A percentile compares a stretch with the other conserved stretches of the same genome.
Conservation (phyloP, 2,797 vertebrate genomes). For the Numenius phaeopus region DNA sequence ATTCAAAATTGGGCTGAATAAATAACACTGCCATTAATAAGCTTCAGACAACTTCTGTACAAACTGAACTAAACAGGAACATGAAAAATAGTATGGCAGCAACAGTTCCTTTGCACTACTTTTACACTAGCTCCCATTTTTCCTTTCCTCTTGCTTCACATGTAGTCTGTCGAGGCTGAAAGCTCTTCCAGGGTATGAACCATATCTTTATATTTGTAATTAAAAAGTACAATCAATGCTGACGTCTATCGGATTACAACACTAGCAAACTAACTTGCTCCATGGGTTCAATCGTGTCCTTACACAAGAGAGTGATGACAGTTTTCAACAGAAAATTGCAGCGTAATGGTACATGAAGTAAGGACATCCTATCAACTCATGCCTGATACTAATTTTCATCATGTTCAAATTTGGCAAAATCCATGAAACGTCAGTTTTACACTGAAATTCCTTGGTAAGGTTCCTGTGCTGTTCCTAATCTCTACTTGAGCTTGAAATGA, state of each 20-base stretch:
- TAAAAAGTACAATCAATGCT: background rate
- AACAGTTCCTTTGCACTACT: background rate
- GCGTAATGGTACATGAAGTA: background rate
- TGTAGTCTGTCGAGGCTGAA: background rate
- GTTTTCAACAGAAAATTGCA: conserved; percentile 15
- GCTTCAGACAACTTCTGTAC: background rate
- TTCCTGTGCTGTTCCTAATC: background rate
- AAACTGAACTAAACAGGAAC: background rate
- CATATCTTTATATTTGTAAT: background rate
- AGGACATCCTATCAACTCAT: background rate
- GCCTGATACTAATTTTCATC: background rate
- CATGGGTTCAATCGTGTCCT: background rate
- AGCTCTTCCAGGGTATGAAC: background rate
- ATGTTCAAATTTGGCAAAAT: background rate
- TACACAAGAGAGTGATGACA: background rate
- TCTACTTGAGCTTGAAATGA: background rate
- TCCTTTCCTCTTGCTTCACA: background rate
- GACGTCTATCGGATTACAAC: background rate
- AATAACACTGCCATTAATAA: background rate
- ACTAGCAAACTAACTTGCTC: background rate
- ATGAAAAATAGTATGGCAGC: background rate
- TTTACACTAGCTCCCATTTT: background rate
- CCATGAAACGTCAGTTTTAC: background rate
- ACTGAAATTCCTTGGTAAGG: background rate
- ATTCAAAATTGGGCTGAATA: background rate